These are phyloP conservation scores for Digitonthophagus gazella DNA, from an alignment of 2,888 invertebrate genomes.

Conservation along the genomic window DNA sequence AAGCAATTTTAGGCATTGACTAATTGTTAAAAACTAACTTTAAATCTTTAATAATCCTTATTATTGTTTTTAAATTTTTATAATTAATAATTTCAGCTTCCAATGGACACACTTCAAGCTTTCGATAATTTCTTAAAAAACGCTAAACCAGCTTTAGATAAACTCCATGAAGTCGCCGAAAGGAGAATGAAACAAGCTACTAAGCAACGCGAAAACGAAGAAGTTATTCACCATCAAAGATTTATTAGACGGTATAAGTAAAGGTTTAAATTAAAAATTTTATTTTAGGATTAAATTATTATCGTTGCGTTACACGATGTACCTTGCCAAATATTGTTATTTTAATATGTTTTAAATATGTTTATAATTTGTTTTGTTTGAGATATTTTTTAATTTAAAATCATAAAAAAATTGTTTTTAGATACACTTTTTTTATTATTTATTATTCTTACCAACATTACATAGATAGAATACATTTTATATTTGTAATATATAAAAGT, in stretches of 20 bases:
- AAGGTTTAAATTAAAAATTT: background rate
- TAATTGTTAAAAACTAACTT: no score
- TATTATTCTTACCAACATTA: background rate
- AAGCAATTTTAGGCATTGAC: no score
- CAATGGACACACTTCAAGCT: constrained; percentile 46
- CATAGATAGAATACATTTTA: background rate
- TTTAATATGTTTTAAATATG: background rate
- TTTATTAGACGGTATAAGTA: background rate
- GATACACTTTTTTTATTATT: no score
- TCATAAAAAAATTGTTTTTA: no score
- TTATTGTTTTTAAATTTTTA: background rate
- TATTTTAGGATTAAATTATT: background rate
- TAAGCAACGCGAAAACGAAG: background rate
- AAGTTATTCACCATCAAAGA: background rate
- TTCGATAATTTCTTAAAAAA: constrained; percentile 47
- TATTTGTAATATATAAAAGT: no score
- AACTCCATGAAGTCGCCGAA: constrained; percentile 40
- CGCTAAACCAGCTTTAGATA: constrained; percentile 43
- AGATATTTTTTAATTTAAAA: no score
- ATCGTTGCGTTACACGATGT: background rate
- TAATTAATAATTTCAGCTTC: constrained; percentile 42
- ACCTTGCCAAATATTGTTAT: background rate
- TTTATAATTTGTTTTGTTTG: no score
- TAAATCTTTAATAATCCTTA: no score
- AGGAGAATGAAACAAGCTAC: constrained; percentile 20